Evolutionary conservation across 2,888 invertebrate species (phyloP), one percentile per base, ranked within the genome.

Genomic region (Synergus laeviventris): DNA sequence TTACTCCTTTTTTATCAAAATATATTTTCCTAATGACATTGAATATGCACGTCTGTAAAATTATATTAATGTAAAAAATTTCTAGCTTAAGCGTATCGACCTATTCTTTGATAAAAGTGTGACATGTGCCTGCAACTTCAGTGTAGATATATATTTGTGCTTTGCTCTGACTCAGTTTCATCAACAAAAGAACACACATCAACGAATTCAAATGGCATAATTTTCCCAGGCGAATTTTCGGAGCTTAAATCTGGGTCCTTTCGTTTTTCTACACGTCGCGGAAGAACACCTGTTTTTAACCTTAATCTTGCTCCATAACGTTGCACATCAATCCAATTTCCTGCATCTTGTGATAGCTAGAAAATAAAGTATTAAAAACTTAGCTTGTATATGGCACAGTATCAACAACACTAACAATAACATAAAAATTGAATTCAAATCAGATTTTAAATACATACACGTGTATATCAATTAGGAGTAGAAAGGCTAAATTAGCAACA

Each of bases 251-350:
- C 56, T 12, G 1, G 12, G 2, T 56, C 21, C 11, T 12, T 56
- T 56, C 18, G 21, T 24, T 56, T 56, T 21, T 56, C 12, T 56
- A 56, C 56, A 9, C 56, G 56, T 21, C 56, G 56, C 4, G 56
- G 56, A 56, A 56, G 56, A 21, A 56, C 56, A 21, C 56, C 56
- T 56, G 4, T 56, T 56, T 56, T 56, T 21, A 56, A 56, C 12
- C 56, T 56, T 21, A 56, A 2, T 56, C 56, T 56, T 21, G 56
- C 56, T 56, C 56, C 56, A 56, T 56, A 56, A 56, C 56, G 56
- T 21, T 56, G 56, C 18, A 18, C 18, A 56, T 56, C 56, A 5
- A 56, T 12, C 56, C 56, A 56, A 14, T 56, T 56, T 21, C 18
- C 56, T 14, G 56, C 9, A 18, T 56, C 56, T 56, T 56, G 12